A percentile compares a stretch with the other conserved stretches of the same genome.
Evolutionary conservation across 2,113 vertebrate genomes (phyloP).

Genomic region (Laticauda laticaudata): DNA sequence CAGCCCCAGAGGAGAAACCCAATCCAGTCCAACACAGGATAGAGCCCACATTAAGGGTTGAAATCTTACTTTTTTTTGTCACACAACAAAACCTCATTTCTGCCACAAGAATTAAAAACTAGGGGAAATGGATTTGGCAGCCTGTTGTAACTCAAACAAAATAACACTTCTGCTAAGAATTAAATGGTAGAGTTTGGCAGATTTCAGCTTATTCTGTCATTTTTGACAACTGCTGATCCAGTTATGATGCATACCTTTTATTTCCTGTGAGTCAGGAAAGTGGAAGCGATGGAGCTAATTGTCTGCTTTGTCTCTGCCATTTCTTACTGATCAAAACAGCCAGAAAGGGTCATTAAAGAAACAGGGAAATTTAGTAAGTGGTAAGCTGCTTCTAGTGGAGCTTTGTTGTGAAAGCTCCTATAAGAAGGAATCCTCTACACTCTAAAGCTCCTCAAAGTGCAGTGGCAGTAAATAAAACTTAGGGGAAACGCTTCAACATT

Average conservation of each 20-base stretch:
- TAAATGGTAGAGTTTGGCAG: background rate
- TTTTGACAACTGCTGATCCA: background rate
- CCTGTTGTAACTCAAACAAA: background rate
- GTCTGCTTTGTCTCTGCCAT: background rate
- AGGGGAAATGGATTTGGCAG: background rate
- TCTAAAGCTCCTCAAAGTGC: background rate
- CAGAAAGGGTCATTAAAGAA: background rate
- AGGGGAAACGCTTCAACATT: background rate
- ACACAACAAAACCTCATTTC: background rate
- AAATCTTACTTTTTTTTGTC: background rate
- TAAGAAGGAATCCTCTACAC: background rate
- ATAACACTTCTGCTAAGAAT: background rate
- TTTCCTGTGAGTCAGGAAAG: background rate
- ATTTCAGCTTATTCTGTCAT: background rate
- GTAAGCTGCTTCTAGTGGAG: background rate
- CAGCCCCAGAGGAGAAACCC: background rate
- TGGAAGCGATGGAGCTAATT: background rate
- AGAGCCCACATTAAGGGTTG: background rate
- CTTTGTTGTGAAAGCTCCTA: background rate
- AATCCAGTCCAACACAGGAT: background rate
- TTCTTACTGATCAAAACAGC: background rate
- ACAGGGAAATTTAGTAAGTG: background rate
- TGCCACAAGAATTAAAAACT: background rate
- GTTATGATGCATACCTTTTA: background rate
- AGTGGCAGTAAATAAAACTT: background rate